Evolutionary conservation across 2,888 invertebrate genomes (phyloP).

Genomic region (Oxytorus armatus): DNA sequence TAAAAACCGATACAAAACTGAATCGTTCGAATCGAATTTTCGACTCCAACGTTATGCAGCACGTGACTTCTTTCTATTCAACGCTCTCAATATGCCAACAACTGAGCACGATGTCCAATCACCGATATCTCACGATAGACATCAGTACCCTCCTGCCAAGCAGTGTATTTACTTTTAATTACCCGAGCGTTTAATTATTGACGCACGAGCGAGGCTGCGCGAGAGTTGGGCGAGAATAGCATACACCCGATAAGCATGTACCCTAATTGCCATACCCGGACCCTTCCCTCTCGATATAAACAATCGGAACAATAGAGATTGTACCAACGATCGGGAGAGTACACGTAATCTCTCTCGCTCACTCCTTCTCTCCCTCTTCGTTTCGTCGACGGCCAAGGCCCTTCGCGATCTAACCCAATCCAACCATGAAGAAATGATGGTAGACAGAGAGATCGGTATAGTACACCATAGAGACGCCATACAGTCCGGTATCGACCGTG

Average conservation of each 20-base stretch:
- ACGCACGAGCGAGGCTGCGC: constrained; percentile 70
- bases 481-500: constrained; percentile 74
- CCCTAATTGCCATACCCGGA: constrained; percentile 69
- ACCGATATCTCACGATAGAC: constrained; percentile 26
- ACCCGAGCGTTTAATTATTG: constrained; percentile 81
- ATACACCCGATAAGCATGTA: constrained; percentile 66
- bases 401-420: constrained; percentile 57
- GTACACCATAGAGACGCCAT: constrained; percentile 54
- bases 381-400: constrained; percentile 39
- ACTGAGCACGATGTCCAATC: constrained; percentile 30
- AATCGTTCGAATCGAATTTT: background rate
- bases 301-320: constrained; percentile 62
- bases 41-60: background rate
- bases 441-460: constrained; percentile 37
- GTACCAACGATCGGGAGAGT: constrained; percentile 39
- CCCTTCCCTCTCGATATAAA: constrained; percentile 71
- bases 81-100: constrained; percentile 31
- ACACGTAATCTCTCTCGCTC: constrained; percentile 4
- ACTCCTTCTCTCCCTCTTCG: background rate
- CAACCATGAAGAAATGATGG: constrained; percentile 52
- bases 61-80: background rate
- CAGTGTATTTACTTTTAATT: constrained; percentile 82
- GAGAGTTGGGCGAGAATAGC: background rate
- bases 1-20: background rate
- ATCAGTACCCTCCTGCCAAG: constrained; percentile 47